A percentile compares a stretch with the other conserved stretches of the same genome.
Evolutionary conservation across 1,140 invertebrate species (phyloP).

Genomic region (Wiebesia pumilae): DNA sequence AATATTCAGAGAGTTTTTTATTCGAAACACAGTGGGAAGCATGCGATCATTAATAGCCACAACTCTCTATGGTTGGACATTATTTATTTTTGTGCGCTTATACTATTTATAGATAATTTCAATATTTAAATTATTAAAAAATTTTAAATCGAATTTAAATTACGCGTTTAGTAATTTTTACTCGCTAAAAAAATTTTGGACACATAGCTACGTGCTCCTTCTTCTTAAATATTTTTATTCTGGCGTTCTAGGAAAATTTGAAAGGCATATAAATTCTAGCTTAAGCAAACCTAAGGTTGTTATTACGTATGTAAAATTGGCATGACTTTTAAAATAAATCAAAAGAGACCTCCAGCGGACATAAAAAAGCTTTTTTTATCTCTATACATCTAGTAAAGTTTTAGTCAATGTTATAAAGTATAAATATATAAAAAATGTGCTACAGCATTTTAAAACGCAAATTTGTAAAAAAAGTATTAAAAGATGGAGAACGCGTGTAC

Average conservation of each 20-base stretch:
- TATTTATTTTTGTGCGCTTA: conserved; percentile 44
- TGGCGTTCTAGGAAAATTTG: conserved; percentile 10
- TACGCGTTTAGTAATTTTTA: conserved; percentile 12
- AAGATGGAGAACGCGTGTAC: neutral
- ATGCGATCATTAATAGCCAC: conserved; percentile 8
- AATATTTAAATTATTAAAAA: conserved; percentile 30
- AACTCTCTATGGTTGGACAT: conserved; percentile 11
- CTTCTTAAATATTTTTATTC: conserved; percentile 32
- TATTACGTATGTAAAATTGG: conserved; percentile 28
- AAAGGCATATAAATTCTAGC: neutral
- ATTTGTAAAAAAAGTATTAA: conserved; percentile 34
- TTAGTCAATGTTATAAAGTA: neutral
- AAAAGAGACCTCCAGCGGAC: conserved; percentile 42
- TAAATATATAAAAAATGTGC: conserved; percentile 1
- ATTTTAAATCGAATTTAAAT: conserved; percentile 10
- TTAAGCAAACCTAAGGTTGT: conserved; percentile 1
- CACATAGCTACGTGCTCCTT: neutral
- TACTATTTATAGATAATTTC: conserved; percentile 28
- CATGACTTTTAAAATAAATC: conserved; percentile 25
- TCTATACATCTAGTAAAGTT: neutral
- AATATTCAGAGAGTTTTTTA: conserved; percentile 38
- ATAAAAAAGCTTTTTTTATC: conserved; percentile 44
- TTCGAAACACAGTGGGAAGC: conserved; percentile 18
- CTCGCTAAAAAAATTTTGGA: conserved; percentile 13
- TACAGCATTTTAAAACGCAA: conserved; percentile 31